A percentile compares a stretch with the other conserved stretches of the same genome.
These are phyloP conservation scores for Lagenorhynchus albirostris DNA, from an alignment of 2,113 vertebrate species.

Conservation along the genomic window DNA sequence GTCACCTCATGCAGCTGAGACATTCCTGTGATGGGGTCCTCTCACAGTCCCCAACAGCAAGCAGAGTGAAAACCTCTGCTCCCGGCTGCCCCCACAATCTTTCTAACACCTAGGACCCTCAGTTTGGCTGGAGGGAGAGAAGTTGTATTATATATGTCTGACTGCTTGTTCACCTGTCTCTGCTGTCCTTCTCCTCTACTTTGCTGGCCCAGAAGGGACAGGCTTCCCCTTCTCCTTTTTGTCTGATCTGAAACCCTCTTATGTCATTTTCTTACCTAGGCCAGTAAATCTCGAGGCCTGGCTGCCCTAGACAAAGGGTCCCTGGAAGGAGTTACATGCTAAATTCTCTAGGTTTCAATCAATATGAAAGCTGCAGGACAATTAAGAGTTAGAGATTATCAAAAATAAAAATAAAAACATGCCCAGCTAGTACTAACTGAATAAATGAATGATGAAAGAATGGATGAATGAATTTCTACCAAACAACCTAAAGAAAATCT, in stretches of 20 bases:
- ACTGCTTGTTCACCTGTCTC: not conserved
- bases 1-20: not conserved
- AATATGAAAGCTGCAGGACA: not conserved
- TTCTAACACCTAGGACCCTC: not conserved
- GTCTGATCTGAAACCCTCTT: not conserved
- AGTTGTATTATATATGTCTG: not conserved
- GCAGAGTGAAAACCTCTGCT: not conserved
- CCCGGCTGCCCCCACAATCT: no score
- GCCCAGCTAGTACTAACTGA: not conserved
- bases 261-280: not conserved
- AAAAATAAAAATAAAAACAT: not conserved
- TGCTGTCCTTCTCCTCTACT: not conserved
- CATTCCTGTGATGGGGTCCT: not conserved
- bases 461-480: not conserved
- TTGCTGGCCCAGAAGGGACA: not conserved
- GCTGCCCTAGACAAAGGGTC: not conserved
- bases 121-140: not conserved
- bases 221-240: not conserved
- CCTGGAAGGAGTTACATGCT: not conserved
- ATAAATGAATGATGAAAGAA: not conserved
- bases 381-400: not conserved
- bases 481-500: not conserved
- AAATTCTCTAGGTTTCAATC: not conserved
- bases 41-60: not conserved
- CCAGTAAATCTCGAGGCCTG: not conserved